phyloP scores from a whole-genome alignment of 2,113 vertebrate genomes.

The Caloenas nicobarica region DNA sequence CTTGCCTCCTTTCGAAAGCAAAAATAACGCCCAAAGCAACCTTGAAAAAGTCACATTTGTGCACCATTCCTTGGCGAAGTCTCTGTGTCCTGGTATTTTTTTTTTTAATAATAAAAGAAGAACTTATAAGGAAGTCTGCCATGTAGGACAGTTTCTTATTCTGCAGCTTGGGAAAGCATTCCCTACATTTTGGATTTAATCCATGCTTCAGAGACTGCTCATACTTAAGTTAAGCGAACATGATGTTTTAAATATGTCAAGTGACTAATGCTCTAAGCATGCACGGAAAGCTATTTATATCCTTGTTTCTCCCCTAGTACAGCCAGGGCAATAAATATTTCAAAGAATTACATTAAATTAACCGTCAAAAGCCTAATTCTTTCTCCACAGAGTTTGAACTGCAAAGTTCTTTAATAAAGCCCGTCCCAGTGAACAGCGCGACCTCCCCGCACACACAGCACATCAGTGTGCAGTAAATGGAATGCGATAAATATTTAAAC shows the following conservation, averaged over 20 bases:
- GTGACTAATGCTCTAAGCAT: constrained; percentile 11
- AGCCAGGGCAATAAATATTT: constrained; percentile 24
- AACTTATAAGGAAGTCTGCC: not conserved
- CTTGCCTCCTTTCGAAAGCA: not conserved
- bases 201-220: constrained; percentile 28
- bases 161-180: constrained; percentile 3
- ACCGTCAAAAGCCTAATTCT: not conserved
- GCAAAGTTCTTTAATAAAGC: not conserved
- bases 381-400: not conserved
- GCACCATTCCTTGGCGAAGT: not conserved
- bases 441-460: not conserved
- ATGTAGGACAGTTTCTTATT: not conserved
- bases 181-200: not conserved
- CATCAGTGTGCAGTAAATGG: rapidly evolving
- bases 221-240: not conserved
- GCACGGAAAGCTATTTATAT: constrained; percentile 26
- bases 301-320: not conserved
- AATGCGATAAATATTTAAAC: not conserved
- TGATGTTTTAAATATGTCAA: not conserved
- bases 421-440: not conserved
- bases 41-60: not conserved
- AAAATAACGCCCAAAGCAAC: not conserved
- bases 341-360: not conserved
- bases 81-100: not conserved
- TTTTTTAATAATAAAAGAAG: not conserved